Evolutionary conservation across 2,113 vertebrate genomes (phyloP).

Genomic region (Garra rufa): DNA sequence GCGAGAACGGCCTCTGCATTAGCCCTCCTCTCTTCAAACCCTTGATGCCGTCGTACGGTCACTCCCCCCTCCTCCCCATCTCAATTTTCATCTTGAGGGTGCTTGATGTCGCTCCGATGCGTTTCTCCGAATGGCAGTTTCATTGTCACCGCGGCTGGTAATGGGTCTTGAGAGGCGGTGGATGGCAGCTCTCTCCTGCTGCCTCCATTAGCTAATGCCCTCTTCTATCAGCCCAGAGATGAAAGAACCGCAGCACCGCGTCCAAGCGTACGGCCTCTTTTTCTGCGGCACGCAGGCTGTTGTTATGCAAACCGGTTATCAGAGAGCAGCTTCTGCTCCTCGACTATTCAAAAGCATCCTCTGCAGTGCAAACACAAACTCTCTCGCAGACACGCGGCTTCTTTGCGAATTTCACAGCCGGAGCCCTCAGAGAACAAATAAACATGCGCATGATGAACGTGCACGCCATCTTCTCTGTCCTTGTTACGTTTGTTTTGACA

Average conservation of each 20-base stretch:
- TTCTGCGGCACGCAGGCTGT: constrained; percentile 36
- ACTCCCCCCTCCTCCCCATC: constrained; percentile 37
- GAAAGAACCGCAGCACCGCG: constrained; percentile 57
- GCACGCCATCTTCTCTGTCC: background rate
- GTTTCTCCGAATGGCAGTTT: constrained; percentile 69
- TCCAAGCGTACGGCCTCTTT: constrained; percentile 47
- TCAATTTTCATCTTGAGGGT: constrained; percentile 71
- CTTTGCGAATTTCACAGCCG: background rate
- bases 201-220: constrained; percentile 82
- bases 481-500: constrained; percentile 17
- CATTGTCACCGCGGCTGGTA: constrained; percentile 71
- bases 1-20: constrained; percentile 70
- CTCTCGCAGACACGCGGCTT: background rate
- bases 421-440: background rate
- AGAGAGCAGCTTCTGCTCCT: constrained; percentile 33
- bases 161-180: constrained; percentile 76
- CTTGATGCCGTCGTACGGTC: background rate
- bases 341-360: background rate
- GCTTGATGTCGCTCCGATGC: constrained; percentile 69
- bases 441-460: background rate
- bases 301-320: constrained; percentile 57
- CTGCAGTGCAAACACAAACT: constrained; percentile 36
- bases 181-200: constrained; percentile 67
- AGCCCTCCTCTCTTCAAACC: constrained; percentile 59
- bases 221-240: constrained; percentile 70